A percentile compares a stretch with the other conserved stretches of the same genome.
Conservation (phyloP, 2,113 vertebrate species). For the Semicossyphus pulcher region DNA sequence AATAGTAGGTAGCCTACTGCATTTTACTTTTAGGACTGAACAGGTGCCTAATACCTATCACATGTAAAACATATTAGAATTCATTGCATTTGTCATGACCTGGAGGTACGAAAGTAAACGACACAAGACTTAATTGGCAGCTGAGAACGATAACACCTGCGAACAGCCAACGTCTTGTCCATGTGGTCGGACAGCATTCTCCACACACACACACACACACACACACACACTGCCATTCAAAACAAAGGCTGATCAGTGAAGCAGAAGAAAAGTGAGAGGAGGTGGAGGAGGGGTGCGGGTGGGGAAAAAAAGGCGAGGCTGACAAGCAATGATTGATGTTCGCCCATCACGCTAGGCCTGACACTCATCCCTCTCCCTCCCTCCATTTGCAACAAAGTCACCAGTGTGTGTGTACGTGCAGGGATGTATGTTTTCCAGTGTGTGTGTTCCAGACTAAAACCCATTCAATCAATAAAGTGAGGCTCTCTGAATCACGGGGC, state of each 20-base stretch:
- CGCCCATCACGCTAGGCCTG: constrained; percentile 87
- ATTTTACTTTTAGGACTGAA: background rate
- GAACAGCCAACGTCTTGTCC: constrained; percentile 86
- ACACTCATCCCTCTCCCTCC: constrained; percentile 85
- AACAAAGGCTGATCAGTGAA: constrained; percentile 90
- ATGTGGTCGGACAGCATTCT: constrained; percentile 88
- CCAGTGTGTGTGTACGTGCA: constrained; percentile 59
- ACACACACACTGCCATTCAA: constrained; percentile 76
- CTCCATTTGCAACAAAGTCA: constrained; percentile 74
- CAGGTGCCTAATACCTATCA: constrained; percentile 46
- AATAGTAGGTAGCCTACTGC: background rate
- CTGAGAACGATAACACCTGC: constrained; percentile 91
- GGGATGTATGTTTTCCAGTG: constrained; percentile 49
- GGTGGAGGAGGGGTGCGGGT: constrained; percentile 4
- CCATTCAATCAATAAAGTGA: constrained; percentile 79
- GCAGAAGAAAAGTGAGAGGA: constrained; percentile 81
- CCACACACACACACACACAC: constrained; percentile 24
- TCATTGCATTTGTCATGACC: constrained; percentile 84
- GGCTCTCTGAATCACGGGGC: constrained; percentile 65
- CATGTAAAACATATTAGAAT: constrained; percentile 77
- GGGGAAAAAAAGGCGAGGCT: constrained; percentile 72
- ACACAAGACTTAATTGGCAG: constrained; percentile 88
- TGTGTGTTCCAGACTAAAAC: constrained; percentile 71
- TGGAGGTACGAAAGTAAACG: constrained; percentile 84
- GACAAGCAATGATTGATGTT: constrained; percentile 94